Evolutionary conservation across 2,888 invertebrate genomes (phyloP), one percentile per base, ranked within the genome.

Genomic region (Theretra japonica): DNA sequence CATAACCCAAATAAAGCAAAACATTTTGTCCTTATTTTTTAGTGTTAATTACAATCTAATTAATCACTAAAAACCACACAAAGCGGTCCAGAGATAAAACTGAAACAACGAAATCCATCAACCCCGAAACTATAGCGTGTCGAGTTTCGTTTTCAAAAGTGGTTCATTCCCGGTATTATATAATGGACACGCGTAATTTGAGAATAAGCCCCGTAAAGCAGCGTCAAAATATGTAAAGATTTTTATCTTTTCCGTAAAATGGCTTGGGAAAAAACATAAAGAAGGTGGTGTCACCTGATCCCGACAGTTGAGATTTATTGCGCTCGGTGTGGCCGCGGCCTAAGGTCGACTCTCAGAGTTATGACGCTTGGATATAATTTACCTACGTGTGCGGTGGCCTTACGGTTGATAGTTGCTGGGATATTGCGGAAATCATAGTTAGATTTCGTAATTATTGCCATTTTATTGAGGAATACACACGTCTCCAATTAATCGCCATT

Each of bases 251-350:
- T 85, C 93, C 91, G 93, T 94, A 94, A 94, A 95, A 94, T 89
- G 91, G 94, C 93, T 93, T 94, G 94, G 94, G 95, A 95, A 95
- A 94, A 95, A 94, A 95, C 95, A 95, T 95, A 95, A 95, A 95
- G 94, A 94, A 94, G 93, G 92, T 90, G 92, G 93, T 94, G 94
- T 94, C 95, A 94, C 94, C 94, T 94, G 94, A 94, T 92, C 93
- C 90, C 86, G 94, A 93, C 94, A 92, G 90, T 79, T 78, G 80
- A 81, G 93, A 94, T 94, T 94, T 91, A 94, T 92, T 73, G 85
- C 85, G 78, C 88, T 86, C 90, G 86, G 92, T 94, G 93, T 94
- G 93, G 91, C 93, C 93, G 86, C 88, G 90, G 92, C 93, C 92
- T 94, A 87, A 94, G 94, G 91, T 90, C 90, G 88, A 83, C 80